A percentile compares a stretch with the other conserved stretches of the same genome.
Conservation (phyloP, 2,888 invertebrate species). For the Scaptomyza caliginosa region DNA sequence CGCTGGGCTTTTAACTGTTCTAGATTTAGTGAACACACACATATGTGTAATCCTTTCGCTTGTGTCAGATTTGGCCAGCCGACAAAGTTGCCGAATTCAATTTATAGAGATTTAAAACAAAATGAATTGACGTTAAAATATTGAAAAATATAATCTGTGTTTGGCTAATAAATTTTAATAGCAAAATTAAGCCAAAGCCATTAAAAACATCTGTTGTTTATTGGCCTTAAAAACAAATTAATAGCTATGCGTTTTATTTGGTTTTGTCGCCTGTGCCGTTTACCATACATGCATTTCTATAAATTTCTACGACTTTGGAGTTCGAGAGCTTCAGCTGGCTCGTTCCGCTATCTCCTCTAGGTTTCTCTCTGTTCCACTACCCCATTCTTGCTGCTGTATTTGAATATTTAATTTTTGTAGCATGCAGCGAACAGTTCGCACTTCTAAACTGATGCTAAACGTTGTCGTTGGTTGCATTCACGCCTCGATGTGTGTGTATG, state of each 20-base stretch:
- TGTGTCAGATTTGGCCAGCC: slow-evolving; percentile 25
- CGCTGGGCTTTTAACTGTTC: slow-evolving; percentile 75
- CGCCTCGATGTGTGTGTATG: slow-evolving; percentile 17
- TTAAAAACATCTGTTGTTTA: neutral
- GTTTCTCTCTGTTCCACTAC: neutral
- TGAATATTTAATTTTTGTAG: slow-evolving; percentile 77
- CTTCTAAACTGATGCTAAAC: slow-evolving; percentile 70
- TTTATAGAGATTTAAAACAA: neutral
- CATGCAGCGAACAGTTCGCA: slow-evolving; percentile 71
- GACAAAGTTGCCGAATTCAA: slow-evolving; percentile 42
- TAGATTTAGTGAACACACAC: slow-evolving; percentile 46
- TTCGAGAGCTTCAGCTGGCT: slow-evolving; percentile 53
- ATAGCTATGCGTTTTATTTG: slow-evolving; percentile 2
- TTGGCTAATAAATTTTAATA: no score
- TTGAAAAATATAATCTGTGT: no score
- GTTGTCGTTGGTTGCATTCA: slow-evolving; percentile 29
- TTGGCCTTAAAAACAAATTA: no score
- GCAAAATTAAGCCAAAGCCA: neutral
- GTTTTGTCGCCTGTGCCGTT: slow-evolving; percentile 49
- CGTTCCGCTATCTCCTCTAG: neutral
- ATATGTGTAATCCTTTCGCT: neutral
- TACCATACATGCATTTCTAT: slow-evolving; percentile 34
- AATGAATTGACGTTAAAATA: neutral
- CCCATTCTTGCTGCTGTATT: slow-evolving; percentile 45
- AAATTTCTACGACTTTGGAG: slow-evolving; percentile 33